Evolutionary conservation across 2,888 invertebrate genomes (phyloP).

Genomic region (Cephus nigrinus): DNA sequence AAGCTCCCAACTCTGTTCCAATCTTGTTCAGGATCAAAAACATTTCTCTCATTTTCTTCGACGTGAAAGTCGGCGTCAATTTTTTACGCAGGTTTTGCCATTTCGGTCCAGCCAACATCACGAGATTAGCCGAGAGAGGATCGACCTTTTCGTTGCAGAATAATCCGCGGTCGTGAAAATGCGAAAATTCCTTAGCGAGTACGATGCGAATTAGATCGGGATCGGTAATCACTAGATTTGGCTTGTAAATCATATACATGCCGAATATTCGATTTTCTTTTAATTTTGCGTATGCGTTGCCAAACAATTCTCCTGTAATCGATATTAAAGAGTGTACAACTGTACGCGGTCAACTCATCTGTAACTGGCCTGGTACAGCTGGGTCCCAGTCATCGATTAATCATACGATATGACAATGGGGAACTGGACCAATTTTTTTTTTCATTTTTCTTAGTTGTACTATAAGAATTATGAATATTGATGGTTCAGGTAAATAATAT

Average conservation of each 20-base stretch:
- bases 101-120: constrained; percentile 49
- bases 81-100: constrained; percentile 60
- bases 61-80: constrained; percentile 62
- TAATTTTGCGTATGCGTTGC: constrained; percentile 35
- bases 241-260: constrained; percentile 46
- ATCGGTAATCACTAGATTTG: constrained; percentile 53
- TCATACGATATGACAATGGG: too few species aligned
- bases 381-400: too few species aligned
- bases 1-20: constrained; percentile 38
- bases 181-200: constrained; percentile 56
- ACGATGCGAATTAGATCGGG: constrained; percentile 53
- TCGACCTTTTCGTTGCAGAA: constrained; percentile 52
- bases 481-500: too few species aligned
- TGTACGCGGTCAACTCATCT: too few species aligned
- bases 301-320: constrained; percentile 40
- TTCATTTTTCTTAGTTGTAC: too few species aligned
- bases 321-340: too few species aligned
- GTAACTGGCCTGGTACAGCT: too few species aligned
- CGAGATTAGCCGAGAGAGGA: constrained; percentile 53
- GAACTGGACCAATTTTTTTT: too few species aligned
- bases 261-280: constrained; percentile 48
- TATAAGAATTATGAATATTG: too few species aligned
- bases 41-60: constrained; percentile 61
- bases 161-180: constrained; percentile 59
- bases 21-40: constrained; percentile 47